These are phyloP conservation scores for Lamellibrachia satsuma DNA, from an alignment of 2,888 invertebrate species.

Conservation along the genomic window DNA sequence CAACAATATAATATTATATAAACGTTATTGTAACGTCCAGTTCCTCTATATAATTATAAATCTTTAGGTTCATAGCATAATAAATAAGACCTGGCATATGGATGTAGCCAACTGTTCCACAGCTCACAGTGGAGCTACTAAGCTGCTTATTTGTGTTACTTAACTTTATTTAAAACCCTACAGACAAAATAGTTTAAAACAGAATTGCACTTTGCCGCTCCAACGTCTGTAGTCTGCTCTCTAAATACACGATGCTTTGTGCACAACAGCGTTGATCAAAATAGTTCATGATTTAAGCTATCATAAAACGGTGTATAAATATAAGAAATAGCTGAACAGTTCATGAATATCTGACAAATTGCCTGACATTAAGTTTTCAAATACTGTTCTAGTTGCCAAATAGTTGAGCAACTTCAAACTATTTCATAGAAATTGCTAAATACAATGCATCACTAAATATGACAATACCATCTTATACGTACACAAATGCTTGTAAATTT, in stretches of 20 bases:
- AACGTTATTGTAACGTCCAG: neutral
- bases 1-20: neutral
- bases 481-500: conserved; percentile 4
- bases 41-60: neutral
- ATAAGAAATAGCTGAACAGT: conserved; percentile 13
- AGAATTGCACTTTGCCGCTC: neutral
- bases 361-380: neutral
- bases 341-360: neutral
- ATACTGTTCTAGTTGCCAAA: neutral
- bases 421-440: conserved; percentile 13
- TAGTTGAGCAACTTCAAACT: neutral
- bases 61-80: neutral
- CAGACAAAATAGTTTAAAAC: neutral
- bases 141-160: neutral
- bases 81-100: neutral
- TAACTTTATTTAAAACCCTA: neutral
- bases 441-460: neutral
- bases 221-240: neutral
- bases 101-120: neutral
- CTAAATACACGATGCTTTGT: neutral
- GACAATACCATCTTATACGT: neutral
- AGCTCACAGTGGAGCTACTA: neutral
- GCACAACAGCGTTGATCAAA: neutral
- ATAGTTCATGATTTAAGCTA: conserved; percentile 17
- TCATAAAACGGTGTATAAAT: neutral